Conservation (phyloP, 1,140 invertebrate species). For the Holotrichia oblita region DNA sequence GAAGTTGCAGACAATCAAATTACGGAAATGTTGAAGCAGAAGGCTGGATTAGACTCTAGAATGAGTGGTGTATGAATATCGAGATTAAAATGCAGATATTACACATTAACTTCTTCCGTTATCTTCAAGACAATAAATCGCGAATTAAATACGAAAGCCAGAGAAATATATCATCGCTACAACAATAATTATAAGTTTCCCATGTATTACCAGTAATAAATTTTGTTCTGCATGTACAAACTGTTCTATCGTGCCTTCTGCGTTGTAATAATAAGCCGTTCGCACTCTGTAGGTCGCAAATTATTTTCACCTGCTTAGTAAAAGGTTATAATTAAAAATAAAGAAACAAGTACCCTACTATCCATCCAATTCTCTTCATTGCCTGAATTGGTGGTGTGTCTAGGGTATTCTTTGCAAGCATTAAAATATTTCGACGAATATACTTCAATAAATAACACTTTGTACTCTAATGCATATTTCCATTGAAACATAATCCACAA, state of each 20-base stretch:
- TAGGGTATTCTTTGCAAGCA: too few relatives aligned
- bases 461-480: neutral
- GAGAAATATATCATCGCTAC: constrained; percentile 45
- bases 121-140: constrained; percentile 44
- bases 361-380: too few relatives aligned
- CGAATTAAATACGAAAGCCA: constrained; percentile 40
- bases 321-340: too few relatives aligned
- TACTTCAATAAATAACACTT: too few relatives aligned
- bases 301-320: constrained; percentile 18
- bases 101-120: constrained; percentile 27
- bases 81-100: too few relatives aligned
- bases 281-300: neutral
- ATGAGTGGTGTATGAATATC: too few relatives aligned
- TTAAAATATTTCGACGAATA: too few relatives aligned
- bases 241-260: neutral
- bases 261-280: neutral
- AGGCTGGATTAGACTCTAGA: too few relatives aligned
- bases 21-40: too few relatives aligned
- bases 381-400: too few relatives aligned
- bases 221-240: neutral
- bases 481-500: neutral
- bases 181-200: constrained; percentile 45
- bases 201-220: constrained; percentile 42
- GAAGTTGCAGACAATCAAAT: too few relatives aligned
- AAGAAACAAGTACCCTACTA: too few relatives aligned